Conservation (phyloP, 2,888 invertebrate genomes). For the Orthosia gracilis region DNA sequence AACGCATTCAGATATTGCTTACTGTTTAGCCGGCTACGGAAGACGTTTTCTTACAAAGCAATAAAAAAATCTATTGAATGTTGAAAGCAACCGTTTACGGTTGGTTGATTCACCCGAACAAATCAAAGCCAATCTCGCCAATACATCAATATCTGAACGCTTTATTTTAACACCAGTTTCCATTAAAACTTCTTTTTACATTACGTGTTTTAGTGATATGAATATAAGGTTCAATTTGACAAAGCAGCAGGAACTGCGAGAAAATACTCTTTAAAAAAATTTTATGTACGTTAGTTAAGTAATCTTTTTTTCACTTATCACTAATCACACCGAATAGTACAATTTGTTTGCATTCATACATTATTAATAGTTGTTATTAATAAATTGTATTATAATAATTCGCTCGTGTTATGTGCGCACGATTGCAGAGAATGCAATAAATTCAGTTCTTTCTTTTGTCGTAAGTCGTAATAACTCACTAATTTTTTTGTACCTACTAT, state of each 20-base stretch:
- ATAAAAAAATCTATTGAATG: slow-evolving; percentile 11
- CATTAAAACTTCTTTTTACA: slow-evolving; percentile 46
- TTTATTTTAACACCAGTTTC: slow-evolving; percentile 43
- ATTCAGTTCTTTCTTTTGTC: slow-evolving; percentile 46
- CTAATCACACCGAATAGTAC: slow-evolving; percentile 80
- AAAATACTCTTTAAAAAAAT: slow-evolving; percentile 62
- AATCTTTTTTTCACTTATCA: slow-evolving; percentile 62
- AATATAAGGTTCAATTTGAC: slow-evolving; percentile 61
- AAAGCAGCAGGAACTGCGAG: slow-evolving; percentile 69
- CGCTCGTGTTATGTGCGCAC: slow-evolving; percentile 55
- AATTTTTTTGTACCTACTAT: slow-evolving; percentile 57
- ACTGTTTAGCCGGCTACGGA: neutral
- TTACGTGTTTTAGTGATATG: slow-evolving; percentile 56
- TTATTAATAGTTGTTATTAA: slow-evolving; percentile 64
- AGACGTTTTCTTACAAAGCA: neutral
- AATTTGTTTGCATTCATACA: slow-evolving; percentile 79
- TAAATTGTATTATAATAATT: slow-evolving; percentile 62
- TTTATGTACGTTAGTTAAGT: slow-evolving; percentile 56
- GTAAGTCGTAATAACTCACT: slow-evolving; percentile 42
- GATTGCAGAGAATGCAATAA: slow-evolving; percentile 58
- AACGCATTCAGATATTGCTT: slow-evolving; percentile 58
- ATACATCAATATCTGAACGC: slow-evolving; percentile 58
- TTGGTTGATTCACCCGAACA: slow-evolving; percentile 6
- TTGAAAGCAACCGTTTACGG: neutral
- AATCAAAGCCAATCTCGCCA: slow-evolving; percentile 21